phyloP scores from a whole-genome alignment of 2,797 vertebrate species.

The Hemitrygon akajei region DNA sequence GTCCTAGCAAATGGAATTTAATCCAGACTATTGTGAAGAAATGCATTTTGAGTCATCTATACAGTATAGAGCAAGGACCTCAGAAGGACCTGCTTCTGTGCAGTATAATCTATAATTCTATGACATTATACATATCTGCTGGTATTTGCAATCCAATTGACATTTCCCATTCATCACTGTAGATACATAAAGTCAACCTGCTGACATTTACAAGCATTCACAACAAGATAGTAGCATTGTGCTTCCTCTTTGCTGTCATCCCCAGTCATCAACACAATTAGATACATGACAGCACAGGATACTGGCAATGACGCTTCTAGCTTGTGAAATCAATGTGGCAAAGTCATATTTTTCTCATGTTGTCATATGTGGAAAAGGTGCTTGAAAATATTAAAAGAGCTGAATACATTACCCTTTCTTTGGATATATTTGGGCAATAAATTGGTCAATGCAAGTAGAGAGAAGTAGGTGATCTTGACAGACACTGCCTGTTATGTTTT shows the following conservation, averaged over 20 bases:
- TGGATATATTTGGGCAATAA: background rate
- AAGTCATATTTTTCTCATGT: background rate
- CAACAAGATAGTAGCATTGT: background rate
- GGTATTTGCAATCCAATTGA: background rate
- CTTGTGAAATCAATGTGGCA: background rate
- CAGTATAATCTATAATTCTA: too few species aligned
- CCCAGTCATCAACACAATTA: background rate
- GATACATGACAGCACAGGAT: background rate
- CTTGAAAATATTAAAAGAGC: background rate
- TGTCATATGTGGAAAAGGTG: background rate
- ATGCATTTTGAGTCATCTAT: too few species aligned
- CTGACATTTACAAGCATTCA: background rate
- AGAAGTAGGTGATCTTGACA: background rate
- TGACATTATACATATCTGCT: background rate
- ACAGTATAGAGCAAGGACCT: too few species aligned
- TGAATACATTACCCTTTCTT: background rate
- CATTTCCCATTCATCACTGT: background rate
- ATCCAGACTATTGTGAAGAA: too few species aligned
- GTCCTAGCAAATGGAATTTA: too few species aligned
- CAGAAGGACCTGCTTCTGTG: too few species aligned
- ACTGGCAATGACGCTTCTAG: background rate
- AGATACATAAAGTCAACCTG: background rate
- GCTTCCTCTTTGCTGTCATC: background rate
- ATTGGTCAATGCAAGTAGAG: background rate
- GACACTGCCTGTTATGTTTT: background rate